Evolutionary conservation across 2,888 invertebrate species (phyloP).

Genomic region (Rhodophaea formosa): DNA sequence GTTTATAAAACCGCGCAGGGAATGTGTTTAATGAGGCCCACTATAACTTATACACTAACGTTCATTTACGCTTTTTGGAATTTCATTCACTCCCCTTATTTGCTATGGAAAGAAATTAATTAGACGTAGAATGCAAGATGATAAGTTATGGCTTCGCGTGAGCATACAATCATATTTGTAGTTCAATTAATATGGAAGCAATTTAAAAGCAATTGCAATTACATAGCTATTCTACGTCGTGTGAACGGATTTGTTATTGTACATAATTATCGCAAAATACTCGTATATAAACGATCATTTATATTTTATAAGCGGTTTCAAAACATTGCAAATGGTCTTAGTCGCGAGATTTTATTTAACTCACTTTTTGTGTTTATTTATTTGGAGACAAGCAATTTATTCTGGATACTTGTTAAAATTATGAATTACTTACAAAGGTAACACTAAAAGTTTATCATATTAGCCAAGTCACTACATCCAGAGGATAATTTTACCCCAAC

Average conservation of each 20-base stretch:
- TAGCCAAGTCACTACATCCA: too few species aligned
- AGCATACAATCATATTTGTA: conserved; percentile 15
- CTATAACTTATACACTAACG: conserved; percentile 70
- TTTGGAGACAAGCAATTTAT: too few species aligned
- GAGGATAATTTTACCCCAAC: too few species aligned
- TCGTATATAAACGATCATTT: too few species aligned
- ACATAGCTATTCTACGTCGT: conserved; percentile 14
- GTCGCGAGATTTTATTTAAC: too few species aligned
- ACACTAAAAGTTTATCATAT: too few species aligned
- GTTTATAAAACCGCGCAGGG: conserved; percentile 29
- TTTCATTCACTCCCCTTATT: conserved; percentile 67
- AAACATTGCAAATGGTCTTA: too few species aligned
- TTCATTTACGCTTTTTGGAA: conserved; percentile 71
- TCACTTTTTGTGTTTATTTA: too few species aligned
- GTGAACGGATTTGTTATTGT: background rate
- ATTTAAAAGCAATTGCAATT: conserved; percentile 22
- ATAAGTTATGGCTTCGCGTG: conserved; percentile 52
- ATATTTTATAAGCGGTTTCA: too few species aligned
- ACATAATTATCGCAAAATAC: background rate
- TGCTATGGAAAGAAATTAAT: conserved; percentile 70
- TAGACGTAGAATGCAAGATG: conserved; percentile 60
- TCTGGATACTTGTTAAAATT: too few species aligned
- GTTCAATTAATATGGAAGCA: conserved; percentile 1
- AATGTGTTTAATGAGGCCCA: conserved; percentile 67
- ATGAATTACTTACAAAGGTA: too few species aligned